Percentiles rank a stretch among this genome's conserved stretches.
Evolutionary conservation across 1,140 invertebrate genomes (phyloP).

Genomic region (Leptopilina boulardi): DNA sequence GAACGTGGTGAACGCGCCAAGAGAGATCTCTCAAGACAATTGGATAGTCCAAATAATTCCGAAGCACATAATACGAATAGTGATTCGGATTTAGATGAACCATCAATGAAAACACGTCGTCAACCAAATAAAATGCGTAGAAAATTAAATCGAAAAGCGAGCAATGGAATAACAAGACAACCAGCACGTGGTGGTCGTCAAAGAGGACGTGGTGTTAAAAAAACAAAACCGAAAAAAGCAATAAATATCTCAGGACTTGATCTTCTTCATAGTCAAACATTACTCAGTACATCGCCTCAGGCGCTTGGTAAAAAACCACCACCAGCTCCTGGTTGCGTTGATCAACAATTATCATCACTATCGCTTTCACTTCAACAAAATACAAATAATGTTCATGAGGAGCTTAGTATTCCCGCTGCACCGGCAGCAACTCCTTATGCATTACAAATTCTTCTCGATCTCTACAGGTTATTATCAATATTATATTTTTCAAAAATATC

Average conservation of each 20-base stretch:
- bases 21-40: conserved; percentile 70
- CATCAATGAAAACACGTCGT: conserved; percentile 62
- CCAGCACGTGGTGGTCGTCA: conserved; percentile 71
- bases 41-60: conserved; percentile 70
- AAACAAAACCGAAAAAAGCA: conserved; percentile 79
- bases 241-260: conserved; percentile 90
- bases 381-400: conserved; percentile 83
- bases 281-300: conserved; percentile 88
- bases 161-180: conserved; percentile 68
- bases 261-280: conserved; percentile 91
- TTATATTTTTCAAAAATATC: not conserved
- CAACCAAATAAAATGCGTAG: conserved; percentile 71
- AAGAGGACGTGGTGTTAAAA: conserved; percentile 76
- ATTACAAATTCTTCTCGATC: conserved; percentile 89
- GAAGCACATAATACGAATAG: conserved; percentile 68
- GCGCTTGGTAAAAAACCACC: conserved; percentile 82
- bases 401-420: conserved; percentile 86
- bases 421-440: conserved; percentile 89
- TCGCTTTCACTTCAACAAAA: conserved; percentile 78
- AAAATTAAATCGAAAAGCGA: conserved; percentile 72
- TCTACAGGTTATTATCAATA: conserved; percentile 77
- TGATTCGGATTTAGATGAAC: conserved; percentile 68
- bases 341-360: conserved; percentile 89
- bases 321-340: conserved; percentile 91
- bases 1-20: conserved; percentile 70